Conservation (phyloP, 2,888 invertebrate genomes). For the Aphodius sticticus region DNA sequence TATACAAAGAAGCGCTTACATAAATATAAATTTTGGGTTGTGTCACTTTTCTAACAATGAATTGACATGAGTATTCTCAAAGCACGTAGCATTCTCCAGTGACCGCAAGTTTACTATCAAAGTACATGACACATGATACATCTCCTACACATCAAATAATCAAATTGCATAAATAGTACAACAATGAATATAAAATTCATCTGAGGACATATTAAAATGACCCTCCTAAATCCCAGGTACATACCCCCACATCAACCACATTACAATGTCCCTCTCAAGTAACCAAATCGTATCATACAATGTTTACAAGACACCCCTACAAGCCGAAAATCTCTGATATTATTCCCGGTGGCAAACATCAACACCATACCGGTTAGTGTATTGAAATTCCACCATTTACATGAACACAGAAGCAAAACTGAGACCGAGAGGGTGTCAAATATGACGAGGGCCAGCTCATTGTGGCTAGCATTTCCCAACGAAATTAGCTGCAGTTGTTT, state of each 20-base stretch:
- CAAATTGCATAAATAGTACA: neutral
- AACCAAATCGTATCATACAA: neutral
- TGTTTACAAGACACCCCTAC: neutral
- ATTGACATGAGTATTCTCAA: no score
- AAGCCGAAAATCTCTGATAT: neutral
- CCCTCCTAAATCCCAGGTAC: neutral
- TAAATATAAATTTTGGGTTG: no score
- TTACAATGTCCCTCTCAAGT: neutral
- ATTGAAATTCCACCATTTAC: conserved; percentile 4
- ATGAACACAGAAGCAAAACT: neutral
- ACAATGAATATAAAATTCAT: neutral
- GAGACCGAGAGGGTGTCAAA: conserved; percentile 45
- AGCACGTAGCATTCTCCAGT: no score
- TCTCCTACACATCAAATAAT: neutral
- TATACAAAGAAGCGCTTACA: no score
- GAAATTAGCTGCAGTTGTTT: conserved; percentile 58
- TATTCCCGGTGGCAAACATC: neutral
- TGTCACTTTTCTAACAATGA: no score
- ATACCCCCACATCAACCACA: neutral
- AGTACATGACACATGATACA: neutral
- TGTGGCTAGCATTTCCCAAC: conserved; percentile 46
- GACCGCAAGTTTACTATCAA: neutral
- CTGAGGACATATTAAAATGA: neutral
- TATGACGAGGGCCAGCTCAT: conserved; percentile 48
- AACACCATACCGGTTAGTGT: neutral